Evolutionary conservation across 2,797 vertebrate species (phyloP).

Genomic region (Zonotrichia albicollis): DNA sequence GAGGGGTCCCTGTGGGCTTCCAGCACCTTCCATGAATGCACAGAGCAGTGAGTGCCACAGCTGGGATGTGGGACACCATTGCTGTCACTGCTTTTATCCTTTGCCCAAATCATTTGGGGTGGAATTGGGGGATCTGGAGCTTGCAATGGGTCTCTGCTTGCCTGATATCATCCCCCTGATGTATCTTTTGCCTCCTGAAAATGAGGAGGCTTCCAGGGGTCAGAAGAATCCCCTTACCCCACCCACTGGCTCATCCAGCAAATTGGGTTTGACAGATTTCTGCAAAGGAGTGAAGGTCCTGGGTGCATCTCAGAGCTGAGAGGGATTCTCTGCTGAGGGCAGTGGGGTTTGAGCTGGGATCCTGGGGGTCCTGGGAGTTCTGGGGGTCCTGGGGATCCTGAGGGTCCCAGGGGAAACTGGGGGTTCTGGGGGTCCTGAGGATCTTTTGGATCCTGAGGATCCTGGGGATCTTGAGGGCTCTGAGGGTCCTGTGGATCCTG

Average conservation of each 20-base stretch:
- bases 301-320: accelerated
- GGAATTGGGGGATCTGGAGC: background rate
- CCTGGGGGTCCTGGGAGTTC: accelerated
- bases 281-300: background rate
- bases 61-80: background rate
- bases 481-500: too few species aligned
- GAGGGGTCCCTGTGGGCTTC: background rate
- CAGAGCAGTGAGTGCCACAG: background rate
- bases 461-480: accelerated
- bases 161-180: accelerated
- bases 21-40: background rate
- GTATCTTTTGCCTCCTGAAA: background rate
- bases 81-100: background rate
- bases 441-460: too few species aligned
- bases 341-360: background rate
- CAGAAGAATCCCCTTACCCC: background rate
- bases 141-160: accelerated
- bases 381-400: too few species aligned
- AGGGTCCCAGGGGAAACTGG: accelerated
- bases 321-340: background rate
- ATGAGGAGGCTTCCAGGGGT: background rate
- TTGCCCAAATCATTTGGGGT: accelerated
- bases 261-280: accelerated
- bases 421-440: too few species aligned
- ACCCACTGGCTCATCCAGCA: background rate